These are phyloP conservation scores for Bembecia ichneumoniformis DNA, from an alignment of 2,888 invertebrate genomes.

Conservation along the genomic window DNA sequence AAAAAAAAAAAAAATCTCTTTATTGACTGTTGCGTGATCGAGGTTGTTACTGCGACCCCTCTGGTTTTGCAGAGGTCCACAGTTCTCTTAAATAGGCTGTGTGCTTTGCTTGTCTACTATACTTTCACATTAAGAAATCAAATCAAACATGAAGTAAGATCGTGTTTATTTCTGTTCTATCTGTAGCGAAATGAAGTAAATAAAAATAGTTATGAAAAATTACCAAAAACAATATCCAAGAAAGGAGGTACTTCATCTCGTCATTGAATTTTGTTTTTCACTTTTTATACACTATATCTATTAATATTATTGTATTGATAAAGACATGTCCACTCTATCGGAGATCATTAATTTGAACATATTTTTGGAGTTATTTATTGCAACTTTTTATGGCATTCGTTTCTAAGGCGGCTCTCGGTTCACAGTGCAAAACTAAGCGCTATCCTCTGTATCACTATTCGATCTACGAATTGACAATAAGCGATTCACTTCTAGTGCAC, in stretches of 20 bases:
- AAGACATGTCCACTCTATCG: slow-evolving; percentile 60
- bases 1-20: too few species aligned
- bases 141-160: too few species aligned
- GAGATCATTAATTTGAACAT: slow-evolving; percentile 51
- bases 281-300: slow-evolving; percentile 37
- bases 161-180: too few species aligned
- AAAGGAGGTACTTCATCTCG: slow-evolving; percentile 57
- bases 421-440: slow-evolving; percentile 62
- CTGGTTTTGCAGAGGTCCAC: too few species aligned
- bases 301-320: slow-evolving; percentile 60
- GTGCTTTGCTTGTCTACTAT: too few species aligned
- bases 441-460: slow-evolving; percentile 43
- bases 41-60: too few species aligned
- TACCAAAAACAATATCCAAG: slow-evolving; percentile 61
- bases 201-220: too few species aligned
- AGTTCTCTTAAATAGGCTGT: too few species aligned
- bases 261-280: slow-evolving; percentile 31
- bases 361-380: slow-evolving; percentile 13
- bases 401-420: slow-evolving; percentile 20
- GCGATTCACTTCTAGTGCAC: slow-evolving; percentile 66
- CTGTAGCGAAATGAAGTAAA: too few species aligned
- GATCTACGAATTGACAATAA: slow-evolving; percentile 37
- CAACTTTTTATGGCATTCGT: slow-evolving; percentile 3
- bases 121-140: too few species aligned
- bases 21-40: too few species aligned